Percentiles rank a stretch among this genome's conserved stretches.
Evolutionary conservation across 2,113 vertebrate genomes (phyloP).

Genomic region (Morone saxatilis): DNA sequence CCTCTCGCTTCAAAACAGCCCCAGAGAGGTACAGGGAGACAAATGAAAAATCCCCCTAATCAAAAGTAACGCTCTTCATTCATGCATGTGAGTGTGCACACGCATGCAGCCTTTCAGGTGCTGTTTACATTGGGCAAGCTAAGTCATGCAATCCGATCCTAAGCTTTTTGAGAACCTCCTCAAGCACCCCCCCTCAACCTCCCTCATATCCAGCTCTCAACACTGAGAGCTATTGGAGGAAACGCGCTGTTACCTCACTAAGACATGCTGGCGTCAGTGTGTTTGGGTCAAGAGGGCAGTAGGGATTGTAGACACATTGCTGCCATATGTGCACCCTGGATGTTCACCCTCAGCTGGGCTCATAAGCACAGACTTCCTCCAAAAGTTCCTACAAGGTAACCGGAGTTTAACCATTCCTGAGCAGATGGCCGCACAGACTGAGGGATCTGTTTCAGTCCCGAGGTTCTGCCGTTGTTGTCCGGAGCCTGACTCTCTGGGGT

Average conservation of each 20-base stretch:
- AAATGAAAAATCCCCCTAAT: constrained; percentile 60
- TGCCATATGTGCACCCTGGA: constrained; percentile 70
- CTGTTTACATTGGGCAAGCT: constrained; percentile 78
- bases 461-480: not conserved
- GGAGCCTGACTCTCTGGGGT: not conserved
- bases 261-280: constrained; percentile 82
- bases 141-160: constrained; percentile 79
- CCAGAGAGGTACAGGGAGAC: not conserved
- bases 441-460: not conserved
- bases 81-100: constrained; percentile 10
- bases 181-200: constrained; percentile 10
- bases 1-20: constrained; percentile 30
- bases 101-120: constrained; percentile 36
- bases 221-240: constrained; percentile 76
- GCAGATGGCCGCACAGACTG: constrained; percentile 39
- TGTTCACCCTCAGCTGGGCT: constrained; percentile 50
- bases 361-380: constrained; percentile 40
- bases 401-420: not conserved
- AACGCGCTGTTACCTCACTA: constrained; percentile 80
- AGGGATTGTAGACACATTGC: constrained; percentile 64
- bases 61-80: constrained; percentile 41
- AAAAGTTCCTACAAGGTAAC: constrained; percentile 61
- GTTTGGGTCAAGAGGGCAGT: constrained; percentile 75
- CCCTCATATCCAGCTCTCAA: constrained; percentile 62
- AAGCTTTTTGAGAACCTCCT: constrained; percentile 52